These are phyloP conservation scores for Maniola hyperantus DNA, from an alignment of 2,888 invertebrate species.

Conservation along the genomic window DNA sequence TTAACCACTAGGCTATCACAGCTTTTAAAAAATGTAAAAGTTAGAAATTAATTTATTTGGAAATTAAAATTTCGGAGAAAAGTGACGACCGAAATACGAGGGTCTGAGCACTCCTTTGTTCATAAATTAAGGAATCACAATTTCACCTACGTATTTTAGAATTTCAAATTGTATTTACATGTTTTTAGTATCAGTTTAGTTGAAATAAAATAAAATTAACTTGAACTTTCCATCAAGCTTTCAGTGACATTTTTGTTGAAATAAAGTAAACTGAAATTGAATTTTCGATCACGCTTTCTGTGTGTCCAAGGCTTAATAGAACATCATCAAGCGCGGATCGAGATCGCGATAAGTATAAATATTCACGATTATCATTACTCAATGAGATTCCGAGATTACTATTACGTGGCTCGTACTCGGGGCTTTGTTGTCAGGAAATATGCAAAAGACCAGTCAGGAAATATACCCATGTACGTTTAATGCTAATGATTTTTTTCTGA, in stretches of 20 bases:
- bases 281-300: neutral
- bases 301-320: conserved; percentile 22
- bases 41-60: too few relatives aligned
- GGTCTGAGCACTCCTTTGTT: too few relatives aligned
- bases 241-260: neutral
- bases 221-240: neutral
- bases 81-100: too few relatives aligned
- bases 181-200: too few relatives aligned
- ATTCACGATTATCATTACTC: conserved; percentile 38
- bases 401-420: conserved; percentile 21
- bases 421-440: conserved; percentile 30
- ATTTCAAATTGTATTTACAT: too few relatives aligned
- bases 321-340: conserved; percentile 40
- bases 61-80: too few relatives aligned
- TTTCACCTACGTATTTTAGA: too few relatives aligned
- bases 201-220: too few relatives aligned
- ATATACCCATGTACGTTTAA: neutral
- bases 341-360: conserved; percentile 35
- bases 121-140: too few relatives aligned
- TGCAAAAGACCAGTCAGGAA: conserved; percentile 23
- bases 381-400: conserved; percentile 36
- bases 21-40: too few relatives aligned
- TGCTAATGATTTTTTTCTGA: neutral
- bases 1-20: too few relatives aligned
- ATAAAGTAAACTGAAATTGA: too few relatives aligned